Percentiles rank a stretch among this genome's conserved stretches.
phyloP scores from a whole-genome alignment of 64 coral and sea anemone genomes.

The Trachythela sp. region DNA sequence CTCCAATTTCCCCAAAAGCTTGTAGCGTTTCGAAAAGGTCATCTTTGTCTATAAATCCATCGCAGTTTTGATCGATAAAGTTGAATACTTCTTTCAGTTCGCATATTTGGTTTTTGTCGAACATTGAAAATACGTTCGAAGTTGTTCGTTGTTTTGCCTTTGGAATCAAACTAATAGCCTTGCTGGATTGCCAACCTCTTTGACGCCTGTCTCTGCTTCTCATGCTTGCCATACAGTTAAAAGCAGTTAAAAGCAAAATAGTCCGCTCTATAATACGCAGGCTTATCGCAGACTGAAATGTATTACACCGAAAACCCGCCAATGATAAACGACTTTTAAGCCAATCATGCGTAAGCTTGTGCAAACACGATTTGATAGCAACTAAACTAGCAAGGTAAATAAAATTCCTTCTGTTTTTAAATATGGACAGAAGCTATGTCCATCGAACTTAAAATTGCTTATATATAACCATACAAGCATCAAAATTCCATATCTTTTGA shows the following conservation, averaged over 20 bases:
- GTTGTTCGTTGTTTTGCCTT: not conserved
- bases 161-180: not conserved
- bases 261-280: not conserved
- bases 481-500: not conserved
- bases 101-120: not conserved
- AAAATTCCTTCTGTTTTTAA: not conserved
- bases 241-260: not conserved
- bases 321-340: not conserved
- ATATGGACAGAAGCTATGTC: not conserved
- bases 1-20: not conserved
- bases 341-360: not conserved
- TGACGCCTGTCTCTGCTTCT: not conserved
- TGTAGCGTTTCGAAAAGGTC: not conserved
- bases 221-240: not conserved
- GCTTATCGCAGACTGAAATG: not conserved
- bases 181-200: not conserved
- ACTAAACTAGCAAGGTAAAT: not conserved
- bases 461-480: not conserved
- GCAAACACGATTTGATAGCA: not conserved
- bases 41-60: conserved; percentile 7
- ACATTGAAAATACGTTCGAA: conserved; percentile 15
- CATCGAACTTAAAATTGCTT: not conserved
- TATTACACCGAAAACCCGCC: not conserved
- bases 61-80: conserved; percentile 18
- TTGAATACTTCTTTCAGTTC: conserved; percentile 12